phyloP scores from a whole-genome alignment of 2,113 vertebrate species.

The Psettodes erumei region DNA sequence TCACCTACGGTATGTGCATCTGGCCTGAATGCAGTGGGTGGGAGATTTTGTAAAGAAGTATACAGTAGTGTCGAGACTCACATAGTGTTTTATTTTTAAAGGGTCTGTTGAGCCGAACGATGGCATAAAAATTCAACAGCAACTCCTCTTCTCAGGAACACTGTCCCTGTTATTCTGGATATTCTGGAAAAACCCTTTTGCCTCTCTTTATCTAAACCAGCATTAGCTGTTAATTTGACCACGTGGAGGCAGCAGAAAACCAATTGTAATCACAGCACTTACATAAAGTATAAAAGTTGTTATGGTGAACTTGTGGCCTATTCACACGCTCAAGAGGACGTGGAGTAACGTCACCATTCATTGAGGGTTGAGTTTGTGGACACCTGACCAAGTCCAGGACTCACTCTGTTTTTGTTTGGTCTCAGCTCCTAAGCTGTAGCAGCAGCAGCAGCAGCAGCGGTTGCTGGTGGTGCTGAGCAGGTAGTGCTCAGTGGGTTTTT shows the following conservation, averaged over 20 bases:
- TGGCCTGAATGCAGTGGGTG: conserved; percentile 17
- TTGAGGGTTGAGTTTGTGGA: background rate
- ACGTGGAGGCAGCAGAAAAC: background rate
- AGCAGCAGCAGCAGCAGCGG: too few species aligned
- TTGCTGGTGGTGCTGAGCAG: background rate
- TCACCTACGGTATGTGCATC: conserved; percentile 7
- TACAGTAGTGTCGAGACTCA: too few species aligned
- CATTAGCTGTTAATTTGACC: background rate
- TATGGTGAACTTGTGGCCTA: background rate
- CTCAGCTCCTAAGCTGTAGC: background rate
- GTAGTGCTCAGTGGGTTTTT: background rate
- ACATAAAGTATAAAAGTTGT: background rate
- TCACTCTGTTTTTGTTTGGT: background rate
- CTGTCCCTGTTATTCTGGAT: background rate
- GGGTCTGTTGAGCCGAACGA: conserved; percentile 38
- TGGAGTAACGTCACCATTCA: background rate
- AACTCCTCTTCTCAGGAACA: conserved; percentile 4
- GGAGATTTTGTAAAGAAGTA: background rate
- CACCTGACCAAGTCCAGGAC: background rate
- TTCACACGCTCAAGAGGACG: background rate
- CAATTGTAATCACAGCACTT: background rate
- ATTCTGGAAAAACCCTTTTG: background rate
- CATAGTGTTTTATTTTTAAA: conserved; percentile 11
- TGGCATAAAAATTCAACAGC: conserved; percentile 2
- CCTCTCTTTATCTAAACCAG: background rate